Evolutionary conservation across 2,113 vertebrate species (phyloP).

Genomic region (Cnemophilus loriae): DNA sequence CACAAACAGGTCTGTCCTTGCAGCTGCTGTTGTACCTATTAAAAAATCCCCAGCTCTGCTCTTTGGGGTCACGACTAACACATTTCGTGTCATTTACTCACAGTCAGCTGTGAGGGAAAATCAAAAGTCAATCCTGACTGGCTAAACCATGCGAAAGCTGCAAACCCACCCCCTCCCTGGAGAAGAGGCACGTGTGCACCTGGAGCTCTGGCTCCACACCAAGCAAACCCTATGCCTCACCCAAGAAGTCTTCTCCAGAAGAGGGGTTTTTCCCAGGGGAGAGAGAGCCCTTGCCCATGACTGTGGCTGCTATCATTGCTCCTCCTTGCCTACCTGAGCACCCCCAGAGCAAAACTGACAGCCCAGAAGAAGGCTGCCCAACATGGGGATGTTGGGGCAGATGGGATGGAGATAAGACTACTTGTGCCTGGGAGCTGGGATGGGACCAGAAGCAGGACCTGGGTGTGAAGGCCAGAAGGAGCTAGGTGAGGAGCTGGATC

Average conservation of each 20-base stretch:
- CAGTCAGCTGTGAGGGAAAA: neutral
- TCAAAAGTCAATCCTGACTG: neutral
- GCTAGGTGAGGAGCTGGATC: neutral
- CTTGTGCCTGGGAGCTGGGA: neutral
- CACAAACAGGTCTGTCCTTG: neutral
- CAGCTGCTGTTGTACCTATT: neutral
- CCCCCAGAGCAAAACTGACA: neutral
- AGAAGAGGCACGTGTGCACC: neutral
- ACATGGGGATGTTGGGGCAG: accelerated
- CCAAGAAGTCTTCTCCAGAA: neutral
- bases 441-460: neutral
- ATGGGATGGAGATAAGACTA: neutral
- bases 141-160: neutral
- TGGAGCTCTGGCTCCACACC: neutral
- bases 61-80: neutral
- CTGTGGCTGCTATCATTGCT: neutral
- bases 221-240: neutral
- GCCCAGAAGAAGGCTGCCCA: neutral
- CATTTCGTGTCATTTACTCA: neutral
- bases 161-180: accelerated
- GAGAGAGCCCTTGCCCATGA: neutral
- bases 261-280: neutral
- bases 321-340: neutral
- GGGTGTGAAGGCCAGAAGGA: neutral
- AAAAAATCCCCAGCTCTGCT: neutral